Base-by-base conservation (phyloP, 2,113 vertebrate species). In the Coturnix japonica region DNA sequence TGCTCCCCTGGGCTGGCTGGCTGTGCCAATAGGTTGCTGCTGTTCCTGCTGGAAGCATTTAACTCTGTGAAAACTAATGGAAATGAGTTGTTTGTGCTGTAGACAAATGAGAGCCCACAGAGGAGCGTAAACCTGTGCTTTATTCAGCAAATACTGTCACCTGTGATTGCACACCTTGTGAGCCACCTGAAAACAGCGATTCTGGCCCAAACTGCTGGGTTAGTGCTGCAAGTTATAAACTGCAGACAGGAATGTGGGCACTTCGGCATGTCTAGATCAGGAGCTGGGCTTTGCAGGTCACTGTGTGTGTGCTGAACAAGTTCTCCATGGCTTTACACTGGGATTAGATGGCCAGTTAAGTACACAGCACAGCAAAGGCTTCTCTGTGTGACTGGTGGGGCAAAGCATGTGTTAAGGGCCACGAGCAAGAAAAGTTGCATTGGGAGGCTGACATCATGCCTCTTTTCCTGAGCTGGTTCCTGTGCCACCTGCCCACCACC, bases 361-460 rank as follows among this genome's bases (percentile, higher is more conserved):
- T 11, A 28, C 23, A 2, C 21, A 13, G 37, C 67, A 20, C 23
- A 57, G 71, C 1, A 3, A 65, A 81, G 14, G 39, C 54, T 72
- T 41, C 53, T 70, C 64, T 46, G 64, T 37, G 44, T 41, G 44
- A 13, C 28, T 53, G 5, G 7, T 17, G 35, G 44, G n/a, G 33
- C 54, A 69, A 25, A 86, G 18, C 19, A 31, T 19, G 3, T 26
- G 23, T 47, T 72, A 21, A 69, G 28, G 33, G 44, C 74, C 66
- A 74, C 2, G 0, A 35, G 60, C 7, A 7, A 25, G 43, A 60
- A 31, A 57, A 19, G 44, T 41, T 1, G 0, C 2, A 1, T 1
- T 49, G 60, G 11, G 89, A 60, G 67, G 14, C 67, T 35, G n/a
- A 3, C 26, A 23, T 43, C 61, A 28, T 4, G 71, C 17, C 7